phyloP scores from a whole-genome alignment of 2,113 vertebrate species.

The Nerophis ophidion region DNA sequence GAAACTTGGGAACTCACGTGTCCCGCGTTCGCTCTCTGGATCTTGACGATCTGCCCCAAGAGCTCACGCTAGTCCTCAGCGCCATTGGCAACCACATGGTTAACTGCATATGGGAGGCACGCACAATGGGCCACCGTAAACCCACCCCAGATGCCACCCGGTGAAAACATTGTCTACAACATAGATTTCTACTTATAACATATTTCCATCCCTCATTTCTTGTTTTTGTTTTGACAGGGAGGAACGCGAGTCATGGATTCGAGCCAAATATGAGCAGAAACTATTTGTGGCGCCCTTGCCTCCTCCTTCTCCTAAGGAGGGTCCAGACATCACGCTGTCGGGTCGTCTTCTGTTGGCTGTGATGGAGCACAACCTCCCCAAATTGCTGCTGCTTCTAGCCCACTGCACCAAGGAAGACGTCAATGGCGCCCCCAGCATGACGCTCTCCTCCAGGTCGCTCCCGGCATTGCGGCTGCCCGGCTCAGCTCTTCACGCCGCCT shows the following conservation, averaged over 20 bases:
- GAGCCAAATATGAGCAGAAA: constrained; percentile 88
- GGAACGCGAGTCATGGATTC: constrained; percentile 87
- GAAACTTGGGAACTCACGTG: constrained; percentile 66
- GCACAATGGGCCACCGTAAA: constrained; percentile 54
- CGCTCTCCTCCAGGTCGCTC: constrained; percentile 54
- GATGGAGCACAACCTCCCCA: constrained; percentile 78
- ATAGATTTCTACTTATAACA: no score
- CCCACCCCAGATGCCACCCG: constrained; percentile 56
- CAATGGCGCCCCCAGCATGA: constrained; percentile 61
- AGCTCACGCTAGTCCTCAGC: constrained; percentile 62
- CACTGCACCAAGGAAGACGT: constrained; percentile 85
- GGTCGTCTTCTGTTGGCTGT: constrained; percentile 78
- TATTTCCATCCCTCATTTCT: not conserved
- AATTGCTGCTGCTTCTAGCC: constrained; percentile 82
- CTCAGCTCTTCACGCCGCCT: constrained; percentile 82
- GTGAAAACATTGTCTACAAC: constrained; percentile 18
- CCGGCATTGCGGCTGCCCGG: constrained; percentile 70
- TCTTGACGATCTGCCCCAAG: constrained; percentile 60
- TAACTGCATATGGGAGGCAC: constrained; percentile 63
- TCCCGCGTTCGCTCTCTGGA: constrained; percentile 63
- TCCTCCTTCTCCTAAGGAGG: constrained; percentile 49
- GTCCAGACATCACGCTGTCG: constrained; percentile 71
- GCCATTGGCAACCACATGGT: constrained; percentile 66
- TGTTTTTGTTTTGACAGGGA: constrained; percentile 65
- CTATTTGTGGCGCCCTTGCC: constrained; percentile 85